Evolutionary conservation across 2,797 vertebrate species (phyloP).

Genomic region (Chiroxiphia lanceolata): DNA sequence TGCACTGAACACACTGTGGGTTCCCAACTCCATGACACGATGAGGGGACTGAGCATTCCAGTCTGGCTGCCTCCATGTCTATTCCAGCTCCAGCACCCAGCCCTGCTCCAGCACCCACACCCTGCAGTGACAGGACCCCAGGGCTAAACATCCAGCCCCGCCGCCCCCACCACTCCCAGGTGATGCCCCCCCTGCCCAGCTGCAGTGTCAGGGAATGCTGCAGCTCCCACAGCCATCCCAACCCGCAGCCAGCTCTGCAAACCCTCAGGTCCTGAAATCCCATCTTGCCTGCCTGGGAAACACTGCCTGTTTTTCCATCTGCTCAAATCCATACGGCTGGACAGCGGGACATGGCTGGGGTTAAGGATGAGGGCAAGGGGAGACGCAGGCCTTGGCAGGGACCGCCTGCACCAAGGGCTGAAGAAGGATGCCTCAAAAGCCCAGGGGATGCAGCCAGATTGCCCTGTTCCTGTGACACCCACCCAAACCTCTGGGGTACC

Average conservation of each 20-base stretch:
- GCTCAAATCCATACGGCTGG: fast-evolving
- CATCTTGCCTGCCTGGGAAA: fast-evolving
- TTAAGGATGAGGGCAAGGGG: not conserved
- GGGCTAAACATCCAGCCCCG: fast-evolving
- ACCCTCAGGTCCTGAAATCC: not conserved
- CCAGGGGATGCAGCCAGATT: not conserved
- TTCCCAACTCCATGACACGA: fast-evolving
- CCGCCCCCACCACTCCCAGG: fast-evolving
- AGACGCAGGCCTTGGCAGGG: not conserved
- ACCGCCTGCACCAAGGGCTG: not conserved
- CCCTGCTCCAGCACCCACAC: not conserved
- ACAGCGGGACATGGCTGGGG: fast-evolving
- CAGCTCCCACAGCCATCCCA: not conserved
- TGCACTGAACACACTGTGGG: not conserved
- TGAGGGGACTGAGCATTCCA: fast-evolving
- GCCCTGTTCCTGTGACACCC: too few species aligned
- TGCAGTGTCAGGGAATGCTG: not conserved
- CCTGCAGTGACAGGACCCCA: fast-evolving
- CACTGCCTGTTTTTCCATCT: not conserved
- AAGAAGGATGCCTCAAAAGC: not conserved
- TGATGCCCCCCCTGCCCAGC: not conserved
- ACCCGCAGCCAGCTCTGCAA: not conserved
- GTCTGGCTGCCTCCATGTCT: fast-evolving
- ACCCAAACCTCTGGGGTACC: not conserved
- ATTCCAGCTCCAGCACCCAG: not conserved